Base-by-base conservation (phyloP, 2,888 invertebrate genomes). In the Melanophora roralis region DNA sequence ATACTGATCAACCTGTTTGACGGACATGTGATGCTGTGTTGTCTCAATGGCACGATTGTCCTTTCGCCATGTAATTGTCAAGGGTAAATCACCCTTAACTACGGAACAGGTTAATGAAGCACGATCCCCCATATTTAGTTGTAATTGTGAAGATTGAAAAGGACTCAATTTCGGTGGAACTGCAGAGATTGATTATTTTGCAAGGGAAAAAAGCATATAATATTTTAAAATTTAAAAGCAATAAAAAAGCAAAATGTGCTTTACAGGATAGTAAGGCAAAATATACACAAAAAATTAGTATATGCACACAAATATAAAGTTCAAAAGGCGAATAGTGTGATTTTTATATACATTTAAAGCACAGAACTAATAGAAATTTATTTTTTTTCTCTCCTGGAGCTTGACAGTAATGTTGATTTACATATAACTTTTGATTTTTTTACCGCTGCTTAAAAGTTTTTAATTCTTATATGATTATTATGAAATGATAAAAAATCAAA, bases 81-180 rank as follows among this genome's bases (percentile, higher is more conserved):
- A 90, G 43, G 96, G 95, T 82, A 93, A 91, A 89, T 95, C 95
- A 67, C 96, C 95, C 86, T 94, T 93, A 69, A 93, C 93, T 83
- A 94, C 94, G 45, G 94, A 93, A 89, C 95, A 95, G 82, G 94
- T 94, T 82, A 95, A 90, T 64, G 93, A 94, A 82, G 94, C 93
- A 64, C 95, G 92, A 87, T 94, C 94, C 79, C 94, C 94, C 85
- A 94, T 93, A 86, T 94, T 93, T 74, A 94, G 91, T 84, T 93
- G 93, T 84, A 93, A 92, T 85, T 93, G 93, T 78, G 93, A 92
- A 85, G 91, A 91, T 90, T 91, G 92, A 91, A 94, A 94, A 83
- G 94, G 94, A 90, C 93, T 94, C 91, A 95, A 92, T 92, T 94
- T 94, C 85, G 94, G 94, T 86, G 94, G 94, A 91, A 94, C 94